These are phyloP conservation scores for Hippocampus kuda DNA, from an alignment of 2,797 vertebrate species.

Conservation along the genomic window DNA sequence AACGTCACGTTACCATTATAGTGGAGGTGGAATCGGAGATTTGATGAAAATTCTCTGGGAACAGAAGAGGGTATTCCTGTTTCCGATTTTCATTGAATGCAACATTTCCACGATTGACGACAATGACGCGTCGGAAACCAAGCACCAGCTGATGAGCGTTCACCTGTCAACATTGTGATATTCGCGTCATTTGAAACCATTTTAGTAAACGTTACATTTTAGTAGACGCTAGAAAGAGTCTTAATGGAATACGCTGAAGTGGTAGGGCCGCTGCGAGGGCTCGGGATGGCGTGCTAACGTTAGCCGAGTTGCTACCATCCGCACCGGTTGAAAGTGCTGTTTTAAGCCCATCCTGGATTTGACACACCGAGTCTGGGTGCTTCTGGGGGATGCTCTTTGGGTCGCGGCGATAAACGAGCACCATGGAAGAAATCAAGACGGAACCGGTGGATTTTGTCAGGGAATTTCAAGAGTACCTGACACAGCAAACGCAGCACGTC, in stretches of 20 bases:
- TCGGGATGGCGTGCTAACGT: slow-evolving; percentile 3
- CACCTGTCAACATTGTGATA: neutral
- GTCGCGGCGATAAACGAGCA: slow-evolving; percentile 1
- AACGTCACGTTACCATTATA: neutral
- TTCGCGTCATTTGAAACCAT: neutral
- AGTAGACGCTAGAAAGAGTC: neutral
- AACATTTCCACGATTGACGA: neutral
- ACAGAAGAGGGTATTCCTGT: too few relatives aligned
- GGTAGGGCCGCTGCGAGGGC: neutral
- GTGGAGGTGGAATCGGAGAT: neutral
- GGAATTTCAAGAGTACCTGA: slow-evolving; percentile 97
- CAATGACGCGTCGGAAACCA: neutral
- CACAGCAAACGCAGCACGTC: slow-evolving; percentile 96
- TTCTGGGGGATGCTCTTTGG: neutral
- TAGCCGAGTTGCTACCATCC: neutral
- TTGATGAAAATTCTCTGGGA: too few relatives aligned
- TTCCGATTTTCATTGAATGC: neutral
- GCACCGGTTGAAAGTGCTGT: neutral
- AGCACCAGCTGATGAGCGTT: neutral
- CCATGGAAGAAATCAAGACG: slow-evolving; percentile 91
- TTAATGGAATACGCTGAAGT: neutral
- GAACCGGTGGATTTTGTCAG: slow-evolving; percentile 97
- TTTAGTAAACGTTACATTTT: neutral
- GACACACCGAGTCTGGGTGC: neutral
- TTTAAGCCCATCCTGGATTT: neutral